A percentile compares a stretch with the other conserved stretches of the same genome.
Evolutionary conservation across 2,888 invertebrate species (phyloP).

Genomic region (Caenorhabditis zanzibari): DNA sequence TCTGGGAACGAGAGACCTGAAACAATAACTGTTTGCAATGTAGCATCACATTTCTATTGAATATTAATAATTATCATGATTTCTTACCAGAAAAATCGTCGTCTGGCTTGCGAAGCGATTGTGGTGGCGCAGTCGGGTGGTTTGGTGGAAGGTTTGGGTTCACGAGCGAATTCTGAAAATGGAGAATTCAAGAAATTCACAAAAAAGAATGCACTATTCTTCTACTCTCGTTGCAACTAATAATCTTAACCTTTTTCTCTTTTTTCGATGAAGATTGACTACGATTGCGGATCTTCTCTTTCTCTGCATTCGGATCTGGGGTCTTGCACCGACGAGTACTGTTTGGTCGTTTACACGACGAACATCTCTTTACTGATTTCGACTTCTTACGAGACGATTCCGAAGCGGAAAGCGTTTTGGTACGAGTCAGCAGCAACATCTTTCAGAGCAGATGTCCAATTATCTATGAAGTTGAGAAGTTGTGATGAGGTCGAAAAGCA

Average conservation of each 20-base stretch:
- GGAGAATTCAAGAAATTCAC: background rate
- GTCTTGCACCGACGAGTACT: conserved; percentile 61
- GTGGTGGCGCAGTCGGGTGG: conserved; percentile 72
- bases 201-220: too few relatives aligned
- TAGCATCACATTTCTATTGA: background rate
- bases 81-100: conserved; percentile 59
- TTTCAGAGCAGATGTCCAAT: background rate
- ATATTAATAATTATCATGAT: background rate
- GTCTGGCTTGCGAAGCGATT: conserved; percentile 68
- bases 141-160: conserved; percentile 47
- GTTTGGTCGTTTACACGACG: conserved; percentile 63
- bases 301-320: conserved; percentile 53
- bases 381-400: conserved; percentile 67
- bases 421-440: conserved; percentile 70
- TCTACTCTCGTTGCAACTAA: background rate
- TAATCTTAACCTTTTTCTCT: conserved; percentile 59
- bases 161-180: conserved; percentile 69
- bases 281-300: conserved; percentile 47
- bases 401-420: conserved; percentile 64
- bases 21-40: conserved; percentile 39
- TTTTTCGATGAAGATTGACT: conserved; percentile 56
- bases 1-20: conserved; percentile 77
- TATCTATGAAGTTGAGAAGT: background rate
- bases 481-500: background rate
- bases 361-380: conserved; percentile 64